Base-by-base conservation (phyloP, 2,797 vertebrate species). In the Mus spretus region DNA sequence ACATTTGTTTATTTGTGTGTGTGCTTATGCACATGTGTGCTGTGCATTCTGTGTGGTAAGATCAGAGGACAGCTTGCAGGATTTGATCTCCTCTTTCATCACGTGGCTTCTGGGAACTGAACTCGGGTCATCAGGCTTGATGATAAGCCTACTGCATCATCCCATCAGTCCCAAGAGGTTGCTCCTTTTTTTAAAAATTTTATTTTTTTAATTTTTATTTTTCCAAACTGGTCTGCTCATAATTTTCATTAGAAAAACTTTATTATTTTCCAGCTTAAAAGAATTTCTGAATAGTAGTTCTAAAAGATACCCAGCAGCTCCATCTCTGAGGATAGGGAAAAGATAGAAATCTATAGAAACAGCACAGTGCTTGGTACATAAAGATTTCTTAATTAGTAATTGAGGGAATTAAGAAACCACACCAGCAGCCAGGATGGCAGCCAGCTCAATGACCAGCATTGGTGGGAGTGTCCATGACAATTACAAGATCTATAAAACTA, bases 401-500 rank as follows among this genome's bases (percentile, higher is more conserved):
- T 94, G 26, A 47, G 44, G 75, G 83, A 93, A 89, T 92, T 80
- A 93, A 92, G 22, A 37, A 95, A 65, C 63, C 59, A 82, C 0
- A 80, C 47, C 74, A 89, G 84, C 70, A 94, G 80, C 24, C 22
- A 78, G 77, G 37, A 74, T 37, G 78, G 80, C 3, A 28, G 53
- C 40, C 53, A 93, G 31, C 55, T 61, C 57, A 70, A 24, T 15
- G 87, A 88, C 63, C 77, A 96, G 92, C 93, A 78, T 79, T 50
- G 12, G 75, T 97, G 57, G 82, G 53, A 81, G 44, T 87, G 57
- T 44, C 70, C 63, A 81, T 13, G 80, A 81, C 19, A 13, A 90
- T 94, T 77, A 92, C 12, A 91, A 97, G 86, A 72, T 40, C 84
- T 83, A 95, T 96, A 93, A 97, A 97, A 96, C 74, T 78, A 95